phyloP scores from a whole-genome alignment of 2,888 invertebrate species.

The Drosophila neutralis region DNA sequence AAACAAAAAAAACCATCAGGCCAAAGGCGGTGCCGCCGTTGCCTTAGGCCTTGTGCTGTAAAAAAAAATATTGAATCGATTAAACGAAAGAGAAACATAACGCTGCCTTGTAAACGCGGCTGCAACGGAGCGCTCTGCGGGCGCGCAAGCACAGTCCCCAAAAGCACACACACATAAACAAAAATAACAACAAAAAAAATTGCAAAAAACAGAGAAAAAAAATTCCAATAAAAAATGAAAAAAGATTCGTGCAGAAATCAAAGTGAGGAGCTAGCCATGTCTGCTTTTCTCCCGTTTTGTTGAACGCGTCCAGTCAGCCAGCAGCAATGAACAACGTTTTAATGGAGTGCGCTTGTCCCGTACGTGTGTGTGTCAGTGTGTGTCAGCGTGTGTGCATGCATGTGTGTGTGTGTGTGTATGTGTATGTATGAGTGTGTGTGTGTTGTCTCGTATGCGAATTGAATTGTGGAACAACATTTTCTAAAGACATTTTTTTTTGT shows the following conservation, averaged over 20 bases:
- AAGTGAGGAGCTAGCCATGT: slow-evolving; percentile 8
- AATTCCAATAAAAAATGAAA: slow-evolving; percentile 6
- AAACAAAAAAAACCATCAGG: slow-evolving; percentile 17
- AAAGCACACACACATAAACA: slow-evolving; percentile 15
- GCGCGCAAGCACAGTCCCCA: slow-evolving; percentile 23
- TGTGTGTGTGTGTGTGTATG: background rate
- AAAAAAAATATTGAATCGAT: slow-evolving; percentile 32
- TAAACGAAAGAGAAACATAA: slow-evolving; percentile 65
- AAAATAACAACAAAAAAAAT: slow-evolving; percentile 2
- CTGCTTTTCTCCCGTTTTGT: slow-evolving; percentile 21
- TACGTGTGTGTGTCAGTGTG: background rate
- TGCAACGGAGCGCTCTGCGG: slow-evolving; percentile 43
- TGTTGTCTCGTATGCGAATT: slow-evolving; percentile 19
- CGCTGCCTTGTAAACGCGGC: slow-evolving; percentile 68
- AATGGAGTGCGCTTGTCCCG: slow-evolving; percentile 10
- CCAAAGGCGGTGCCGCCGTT: slow-evolving; percentile 36
- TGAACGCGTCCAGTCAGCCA: slow-evolving; percentile 33
- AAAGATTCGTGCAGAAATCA: background rate
- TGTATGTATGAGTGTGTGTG: slow-evolving; percentile 12
- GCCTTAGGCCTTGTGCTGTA: slow-evolving; percentile 45
- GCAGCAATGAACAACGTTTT: slow-evolving; percentile 47
- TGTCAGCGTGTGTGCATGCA: background rate
- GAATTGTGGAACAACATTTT: slow-evolving; percentile 24
- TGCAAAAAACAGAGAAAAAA: slow-evolving; percentile 1
- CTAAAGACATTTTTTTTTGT: slow-evolving; percentile 20